Evolutionary conservation across 37 sponge, comb jelly and placozoan species (phyloP).

Genomic region (Corticium candelabrum): DNA sequence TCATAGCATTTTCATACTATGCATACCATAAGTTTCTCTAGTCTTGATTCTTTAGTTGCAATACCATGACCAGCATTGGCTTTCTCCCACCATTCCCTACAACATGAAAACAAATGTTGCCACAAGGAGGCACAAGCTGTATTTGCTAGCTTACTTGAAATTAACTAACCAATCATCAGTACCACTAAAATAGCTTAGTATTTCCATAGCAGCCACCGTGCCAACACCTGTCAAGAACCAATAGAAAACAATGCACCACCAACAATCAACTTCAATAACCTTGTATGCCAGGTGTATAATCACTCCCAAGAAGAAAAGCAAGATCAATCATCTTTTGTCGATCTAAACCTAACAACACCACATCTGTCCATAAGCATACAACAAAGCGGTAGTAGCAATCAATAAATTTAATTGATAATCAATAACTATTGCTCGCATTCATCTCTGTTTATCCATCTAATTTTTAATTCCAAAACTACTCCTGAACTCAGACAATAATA

Average conservation of each 20-base stretch:
- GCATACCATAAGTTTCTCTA: not conserved
- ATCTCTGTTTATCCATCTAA: too few species aligned
- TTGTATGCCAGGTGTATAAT: conserved; percentile 87
- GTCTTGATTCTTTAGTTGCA: not conserved
- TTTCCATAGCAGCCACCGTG: conserved; percentile 66
- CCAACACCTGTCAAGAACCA: conserved; percentile 1
- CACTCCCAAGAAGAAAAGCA: conserved; percentile 85
- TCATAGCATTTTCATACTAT: too few species aligned
- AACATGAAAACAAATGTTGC: too few species aligned
- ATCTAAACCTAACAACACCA: conserved; percentile 26
- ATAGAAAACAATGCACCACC: not conserved
- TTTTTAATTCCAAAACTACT: too few species aligned
- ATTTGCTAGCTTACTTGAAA: conserved; percentile 33
- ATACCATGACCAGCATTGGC: not conserved
- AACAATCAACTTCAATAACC: conserved; percentile 18
- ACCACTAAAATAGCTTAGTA: conserved; percentile 57
- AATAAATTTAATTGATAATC: too few species aligned
- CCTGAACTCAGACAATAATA: too few species aligned
- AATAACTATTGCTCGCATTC: too few species aligned
- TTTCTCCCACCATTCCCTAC: not conserved
- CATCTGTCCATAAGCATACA: not conserved
- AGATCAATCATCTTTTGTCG: conserved; percentile 55
- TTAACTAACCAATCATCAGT: conserved; percentile 37
- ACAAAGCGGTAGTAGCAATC: not conserved
- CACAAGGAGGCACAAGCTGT: too few species aligned